These are phyloP conservation scores for Crocallis elinguaria DNA, from an alignment of 2,888 invertebrate species.

Conservation along the genomic window DNA sequence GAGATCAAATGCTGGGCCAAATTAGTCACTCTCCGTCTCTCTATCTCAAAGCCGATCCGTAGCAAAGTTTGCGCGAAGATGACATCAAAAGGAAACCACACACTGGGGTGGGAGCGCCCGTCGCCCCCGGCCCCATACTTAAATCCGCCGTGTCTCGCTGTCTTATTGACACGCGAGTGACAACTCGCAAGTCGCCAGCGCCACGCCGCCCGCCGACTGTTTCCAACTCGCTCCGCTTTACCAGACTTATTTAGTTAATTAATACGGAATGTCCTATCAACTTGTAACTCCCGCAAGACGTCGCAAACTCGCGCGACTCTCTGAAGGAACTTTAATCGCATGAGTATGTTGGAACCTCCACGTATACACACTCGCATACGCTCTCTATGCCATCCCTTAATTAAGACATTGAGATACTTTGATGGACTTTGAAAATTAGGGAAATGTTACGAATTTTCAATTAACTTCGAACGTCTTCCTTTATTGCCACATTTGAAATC, in stretches of 20 bases:
- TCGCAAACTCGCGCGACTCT: slow-evolving; percentile 65
- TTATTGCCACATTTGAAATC: slow-evolving; percentile 9
- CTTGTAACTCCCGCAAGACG: slow-evolving; percentile 75
- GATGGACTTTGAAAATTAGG: slow-evolving; percentile 38
- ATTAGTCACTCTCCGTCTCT: slow-evolving; percentile 85
- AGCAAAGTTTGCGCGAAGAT: slow-evolving; percentile 86
- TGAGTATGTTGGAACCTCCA: slow-evolving; percentile 53
- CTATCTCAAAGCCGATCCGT: slow-evolving; percentile 86
- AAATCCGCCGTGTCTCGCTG: slow-evolving; percentile 80
- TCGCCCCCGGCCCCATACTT: slow-evolving; percentile 75
- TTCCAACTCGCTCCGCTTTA: slow-evolving; percentile 72
- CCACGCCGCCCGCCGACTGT: slow-evolving; percentile 55
- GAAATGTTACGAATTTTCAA: slow-evolving; percentile 27
- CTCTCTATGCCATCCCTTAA: slow-evolving; percentile 59
- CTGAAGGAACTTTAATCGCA: slow-evolving; percentile 74
- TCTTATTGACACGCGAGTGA: slow-evolving; percentile 84
- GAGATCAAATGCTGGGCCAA: slow-evolving; percentile 85
- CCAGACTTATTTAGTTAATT: slow-evolving; percentile 84
- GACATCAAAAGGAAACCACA: slow-evolving; percentile 86
- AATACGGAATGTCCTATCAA: slow-evolving; percentile 83
- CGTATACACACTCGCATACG: slow-evolving; percentile 42
- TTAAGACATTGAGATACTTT: slow-evolving; percentile 59
- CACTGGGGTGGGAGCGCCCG: slow-evolving; percentile 77
- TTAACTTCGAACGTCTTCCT: slow-evolving; percentile 14
- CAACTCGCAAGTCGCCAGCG: slow-evolving; percentile 78